Percentiles rank a stretch among this genome's conserved stretches.
Evolutionary conservation across 2,888 invertebrate genomes (phyloP).

Genomic region (Hirudinaria manillensis): DNA sequence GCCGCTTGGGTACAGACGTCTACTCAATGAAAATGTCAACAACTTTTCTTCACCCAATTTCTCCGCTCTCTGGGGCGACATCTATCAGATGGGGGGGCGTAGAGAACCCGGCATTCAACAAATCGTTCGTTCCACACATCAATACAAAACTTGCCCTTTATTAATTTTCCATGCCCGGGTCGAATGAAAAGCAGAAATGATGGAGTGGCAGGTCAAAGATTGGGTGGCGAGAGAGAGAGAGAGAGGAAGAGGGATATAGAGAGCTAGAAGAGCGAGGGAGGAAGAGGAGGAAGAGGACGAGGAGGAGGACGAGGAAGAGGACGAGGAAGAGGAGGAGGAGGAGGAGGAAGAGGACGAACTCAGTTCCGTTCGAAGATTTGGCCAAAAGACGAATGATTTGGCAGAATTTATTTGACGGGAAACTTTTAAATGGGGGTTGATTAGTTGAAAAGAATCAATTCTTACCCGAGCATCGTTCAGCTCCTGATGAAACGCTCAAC

Average conservation of each 20-base stretch:
- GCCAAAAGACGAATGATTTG: neutral
- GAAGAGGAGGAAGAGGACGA: neutral
- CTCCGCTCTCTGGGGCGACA: neutral
- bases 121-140: neutral
- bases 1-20: too few relatives aligned
- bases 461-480: too few relatives aligned
- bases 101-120: neutral
- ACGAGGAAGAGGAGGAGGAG: neutral
- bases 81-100: neutral
- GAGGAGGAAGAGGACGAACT: too few relatives aligned
- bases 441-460: too few relatives aligned
- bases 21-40: neutral
- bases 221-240: neutral
- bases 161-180: conserved; percentile 12
- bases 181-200: neutral
- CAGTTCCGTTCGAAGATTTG: neutral
- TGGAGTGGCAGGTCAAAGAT: neutral
- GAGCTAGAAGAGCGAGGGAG: neutral
- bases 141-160: neutral
- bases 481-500: too few relatives aligned
- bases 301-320: neutral
- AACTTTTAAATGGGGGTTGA: too few relatives aligned
- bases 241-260: neutral
- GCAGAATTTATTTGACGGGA: too few relatives aligned
- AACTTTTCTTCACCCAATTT: neutral